Base-by-base conservation (phyloP, 2,888 invertebrate species). In the Ethmia dodecea region DNA sequence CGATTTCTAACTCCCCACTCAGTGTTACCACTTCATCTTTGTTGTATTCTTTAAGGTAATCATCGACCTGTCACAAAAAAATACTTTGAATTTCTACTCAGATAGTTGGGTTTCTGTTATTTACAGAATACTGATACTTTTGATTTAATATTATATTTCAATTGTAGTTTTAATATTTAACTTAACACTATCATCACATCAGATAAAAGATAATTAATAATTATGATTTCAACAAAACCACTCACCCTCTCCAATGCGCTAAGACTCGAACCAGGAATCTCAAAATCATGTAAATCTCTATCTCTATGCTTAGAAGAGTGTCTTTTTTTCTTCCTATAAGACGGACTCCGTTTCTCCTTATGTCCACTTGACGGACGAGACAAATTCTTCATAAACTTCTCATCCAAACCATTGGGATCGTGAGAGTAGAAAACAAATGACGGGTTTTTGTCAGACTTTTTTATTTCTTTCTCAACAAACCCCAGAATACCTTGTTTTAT, bases 401-500 rank as follows among this genome's bases (percentile, higher is more conserved):
- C 87, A 45, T 87, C 87, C 27, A 86, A 60, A 24, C 74, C 74
- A 54, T 76, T 86, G 1, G 86, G 86, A 35, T 86, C 86, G 37
- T 87, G 87, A 0, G 86, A 86, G 41, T 86, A 87, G 42, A 87
- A 86, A 0, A 87, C 81, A 50, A 86, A 78, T 1, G 84, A 79
- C 0, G 86, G 79, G 50, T 75, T 83, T 43, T 84, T 81, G 33
- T 87, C 86, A 0, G 84, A 70, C 42, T 87, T 87, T 39, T 87
- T 86, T 15, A 87, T 74, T 65, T 87, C 87, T 42, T 87, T 79
- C 47, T 86, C 87, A 12, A 87, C 86, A 54, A 86, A 87, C 5
- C 86, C 87, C 40, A 87, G 47, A 26, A 87, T 87, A 31, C 81
- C 87, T 63, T 81, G 81, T 51, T 87, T 87, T 31, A 87, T 76